Percentiles rank a stretch among this genome's conserved stretches.
phyloP scores from a whole-genome alignment of 2,888 invertebrate genomes.

The Ormia ochracea region DNA sequence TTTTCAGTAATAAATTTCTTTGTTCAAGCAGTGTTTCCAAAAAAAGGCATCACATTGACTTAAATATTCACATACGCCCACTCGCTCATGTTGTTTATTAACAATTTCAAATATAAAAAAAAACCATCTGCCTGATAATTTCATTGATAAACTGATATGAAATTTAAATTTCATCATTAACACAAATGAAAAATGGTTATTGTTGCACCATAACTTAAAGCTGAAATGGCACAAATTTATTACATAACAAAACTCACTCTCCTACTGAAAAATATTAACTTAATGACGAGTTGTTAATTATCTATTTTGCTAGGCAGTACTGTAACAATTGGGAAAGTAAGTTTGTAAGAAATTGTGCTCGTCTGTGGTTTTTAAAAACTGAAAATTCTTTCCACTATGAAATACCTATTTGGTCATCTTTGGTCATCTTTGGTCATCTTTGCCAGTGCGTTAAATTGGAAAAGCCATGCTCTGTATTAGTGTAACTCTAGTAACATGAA shows the following conservation, averaged over 20 bases:
- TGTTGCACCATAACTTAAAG: background rate
- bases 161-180: background rate
- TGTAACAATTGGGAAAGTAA: background rate
- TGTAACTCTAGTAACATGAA: background rate
- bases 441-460: background rate
- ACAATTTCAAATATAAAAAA: background rate
- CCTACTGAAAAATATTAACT: background rate
- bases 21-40: no score
- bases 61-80: constrained; percentile 25
- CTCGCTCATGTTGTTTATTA: no score
- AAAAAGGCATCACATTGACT: no score
- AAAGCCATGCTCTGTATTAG: background rate
- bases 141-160: background rate
- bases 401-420: background rate
- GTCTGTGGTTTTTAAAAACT: constrained; percentile 9
- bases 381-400: background rate
- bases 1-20: no score
- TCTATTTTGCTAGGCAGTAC: background rate
- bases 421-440: background rate
- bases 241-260: background rate
- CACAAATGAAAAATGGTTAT: background rate
- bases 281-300: background rate
- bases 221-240: background rate
- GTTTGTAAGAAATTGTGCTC: background rate
- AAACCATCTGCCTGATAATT: background rate